These are phyloP conservation scores for Gouania willdenowi DNA, from an alignment of 2,797 vertebrate genomes.

Conservation along the genomic window DNA sequence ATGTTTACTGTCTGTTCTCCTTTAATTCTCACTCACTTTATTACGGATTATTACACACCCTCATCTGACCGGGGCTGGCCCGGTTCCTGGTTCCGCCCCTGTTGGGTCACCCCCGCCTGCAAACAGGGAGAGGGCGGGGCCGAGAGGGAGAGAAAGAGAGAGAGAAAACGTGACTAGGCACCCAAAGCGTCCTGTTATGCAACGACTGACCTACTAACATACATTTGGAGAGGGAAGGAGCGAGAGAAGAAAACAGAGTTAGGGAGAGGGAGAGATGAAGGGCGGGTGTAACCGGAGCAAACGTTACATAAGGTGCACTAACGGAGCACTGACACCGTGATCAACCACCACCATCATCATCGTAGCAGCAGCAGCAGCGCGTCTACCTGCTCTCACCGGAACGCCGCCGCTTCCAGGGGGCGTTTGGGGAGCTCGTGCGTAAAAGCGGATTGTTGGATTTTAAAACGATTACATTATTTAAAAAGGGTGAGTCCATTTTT, in stretches of 20 bases:
- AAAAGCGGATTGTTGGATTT: conserved; percentile 26
- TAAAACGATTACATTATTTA: too few species aligned
- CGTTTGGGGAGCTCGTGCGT: conserved; percentile 3
- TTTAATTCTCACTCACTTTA: conserved; percentile 29
- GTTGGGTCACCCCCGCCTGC: conserved; percentile 25
- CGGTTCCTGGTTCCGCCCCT: conserved; percentile 40
- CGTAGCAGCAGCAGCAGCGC: too few species aligned
- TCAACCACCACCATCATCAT: too few species aligned
- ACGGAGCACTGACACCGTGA: conserved; percentile 61
- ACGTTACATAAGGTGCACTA: conserved; percentile 63
- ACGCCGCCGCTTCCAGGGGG: conserved; percentile 29
- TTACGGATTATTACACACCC: conserved; percentile 38
- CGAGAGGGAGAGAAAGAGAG: conserved; percentile 46
- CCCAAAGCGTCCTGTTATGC: conserved; percentile 80
- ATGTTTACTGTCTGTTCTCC: neutral
- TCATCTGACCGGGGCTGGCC: conserved; percentile 47
- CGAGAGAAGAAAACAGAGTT: conserved; percentile 5
- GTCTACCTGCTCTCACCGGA: conserved; percentile 36
- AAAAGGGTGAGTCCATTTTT: conserved; percentile 33
- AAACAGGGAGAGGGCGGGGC: conserved; percentile 47
- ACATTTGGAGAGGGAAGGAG: conserved; percentile 69
- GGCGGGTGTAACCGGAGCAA: conserved; percentile 57
- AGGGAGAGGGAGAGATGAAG: conserved; percentile 12
- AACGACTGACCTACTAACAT: conserved; percentile 87
- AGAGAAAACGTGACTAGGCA: conserved; percentile 80